Percentiles rank a stretch among this genome's conserved stretches.
Conservation (phyloP, 2,113 vertebrate genomes). For the Perca fluviatilis region DNA sequence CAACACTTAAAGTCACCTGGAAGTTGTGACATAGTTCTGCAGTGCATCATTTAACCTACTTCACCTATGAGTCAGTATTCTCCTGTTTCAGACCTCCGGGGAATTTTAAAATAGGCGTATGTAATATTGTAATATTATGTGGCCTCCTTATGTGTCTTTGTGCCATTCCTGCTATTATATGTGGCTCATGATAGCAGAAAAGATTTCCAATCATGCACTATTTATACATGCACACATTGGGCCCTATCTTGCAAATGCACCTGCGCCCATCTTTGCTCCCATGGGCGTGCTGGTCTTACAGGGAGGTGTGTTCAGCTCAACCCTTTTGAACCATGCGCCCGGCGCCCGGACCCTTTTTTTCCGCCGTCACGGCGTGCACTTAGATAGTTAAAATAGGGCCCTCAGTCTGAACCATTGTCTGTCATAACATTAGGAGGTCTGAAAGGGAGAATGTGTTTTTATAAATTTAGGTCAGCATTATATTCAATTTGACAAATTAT, state of each 20-base stretch:
- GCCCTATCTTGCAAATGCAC: too few relatives aligned
- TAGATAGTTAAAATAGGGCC: too few relatives aligned
- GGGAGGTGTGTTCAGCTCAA: too few relatives aligned
- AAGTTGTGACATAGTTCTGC: constrained; percentile 41
- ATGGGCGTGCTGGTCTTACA: too few relatives aligned
- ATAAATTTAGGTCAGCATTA: constrained; percentile 34
- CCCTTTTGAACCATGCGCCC: too few relatives aligned
- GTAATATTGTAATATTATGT: constrained; percentile 32
- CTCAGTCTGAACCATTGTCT: background rate
- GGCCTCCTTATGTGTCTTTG: constrained; percentile 37
- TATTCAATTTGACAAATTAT: constrained; percentile 13
- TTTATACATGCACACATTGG: background rate
- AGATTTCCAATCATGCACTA: constrained; percentile 11
- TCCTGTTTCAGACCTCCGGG: constrained; percentile 38
- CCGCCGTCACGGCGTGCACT: too few relatives aligned
- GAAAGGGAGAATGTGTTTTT: constrained; percentile 1
- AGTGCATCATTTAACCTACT: constrained; percentile 47
- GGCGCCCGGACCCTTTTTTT: too few relatives aligned
- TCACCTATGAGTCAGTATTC: constrained; percentile 32
- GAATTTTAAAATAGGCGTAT: constrained; percentile 50
- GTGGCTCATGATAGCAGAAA: background rate
- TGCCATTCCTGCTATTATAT: constrained; percentile 33
- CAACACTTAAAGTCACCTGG: constrained; percentile 55
- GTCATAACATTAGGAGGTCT: background rate
- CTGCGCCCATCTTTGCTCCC: too few relatives aligned